Evolutionary conservation across 1,140 invertebrate genomes (phyloP), one percentile per base, ranked within the genome.

Genomic region (Aphidius ervi): DNA sequence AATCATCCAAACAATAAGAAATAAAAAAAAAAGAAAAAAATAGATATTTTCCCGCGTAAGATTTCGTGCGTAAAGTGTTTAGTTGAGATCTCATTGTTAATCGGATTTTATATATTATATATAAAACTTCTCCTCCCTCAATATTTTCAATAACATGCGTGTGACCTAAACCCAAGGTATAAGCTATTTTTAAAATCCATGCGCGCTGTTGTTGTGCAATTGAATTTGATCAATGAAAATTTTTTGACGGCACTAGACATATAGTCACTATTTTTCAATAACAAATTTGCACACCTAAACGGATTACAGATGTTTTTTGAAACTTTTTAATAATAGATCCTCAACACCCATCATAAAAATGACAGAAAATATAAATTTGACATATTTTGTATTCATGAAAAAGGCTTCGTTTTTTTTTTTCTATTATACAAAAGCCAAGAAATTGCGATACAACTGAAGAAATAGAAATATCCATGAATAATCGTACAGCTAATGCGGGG

Each of bases 201-300:
- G 23, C 23, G 4, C 4, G 23, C 23, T 31, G 23, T 31, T 31
- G 23, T 31, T 31, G 23, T 31, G 23, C 10, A 39, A 9, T 20
- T 45, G 53, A 47, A 46, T 43, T 23, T 47, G 23, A n/a, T 46
- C 16, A 45, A 46, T 56, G 39, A 9, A 20, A 49, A 56, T 49
- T 62, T 62, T 57, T 45, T 49, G 49, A 53, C 45, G 16, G 55
- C 20, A 61, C 63, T 57, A 56, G 60, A 62, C 55, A 62, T 56
- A 9, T 46, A 57, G 55, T 31, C 23, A 52, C 60, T 66, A 65
- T 62, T 56, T 58, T 58, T 77, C 69, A 77, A 79, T 75, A 64
- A 68, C 56, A 74, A 79, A 79, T 79, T 79, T 75, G 77, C 77
- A 76, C 75, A 75, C 71, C 68, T 79, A 79, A 79, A 79, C 74